Base-by-base conservation (phyloP, 2,113 vertebrate species). In the Daubentonia madagascariensis region DNA sequence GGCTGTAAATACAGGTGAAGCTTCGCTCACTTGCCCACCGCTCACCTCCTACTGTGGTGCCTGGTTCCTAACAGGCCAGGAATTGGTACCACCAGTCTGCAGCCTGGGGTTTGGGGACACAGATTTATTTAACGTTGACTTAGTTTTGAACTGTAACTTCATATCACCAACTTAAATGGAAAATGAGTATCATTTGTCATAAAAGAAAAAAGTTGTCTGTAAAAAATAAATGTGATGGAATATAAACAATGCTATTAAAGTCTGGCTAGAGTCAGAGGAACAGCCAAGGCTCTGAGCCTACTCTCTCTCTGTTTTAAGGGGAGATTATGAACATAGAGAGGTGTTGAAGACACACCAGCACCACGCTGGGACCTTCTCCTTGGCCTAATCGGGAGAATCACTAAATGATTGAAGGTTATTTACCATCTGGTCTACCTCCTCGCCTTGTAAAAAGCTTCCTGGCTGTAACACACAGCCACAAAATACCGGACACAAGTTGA, bases 401-500 rank as follows among this genome's bases (percentile, higher is more conserved):
- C 30, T 43, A 8, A 20, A 14, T 2, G 28, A 23, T 5, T n/a
- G 4, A 0, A 18, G 2, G 25, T 17, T 14, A 4, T 6, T 35
- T 5, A 20, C 40, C 25, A 0, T 5, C 37, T 5, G 0, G 28
- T 16, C 32, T 57, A 37, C 85, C 35, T 0, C 7, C 30, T 28
- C 2, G 0, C 50, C 5, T 5, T 52, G 50, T 65, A 43, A 54
- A 37, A 8, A 0, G 14, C 30, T 48, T 50, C 35, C 70, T 0
- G 0, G 48, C 72, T 89, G 9, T 11, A 10, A 0, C 10, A 5
- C 1, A 3, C 12, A 3, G 16, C 50, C 81, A 12, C 1, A 1
- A 25, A 16, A 8, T 2, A 0, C 14, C 0, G 40, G 52, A 18
- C 63, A 0, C 0, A 7, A 4, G 48, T 0, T 4, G 23, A 20